phyloP scores from a whole-genome alignment of 2,888 invertebrate genomes.

The Rotaria sp. region DNA sequence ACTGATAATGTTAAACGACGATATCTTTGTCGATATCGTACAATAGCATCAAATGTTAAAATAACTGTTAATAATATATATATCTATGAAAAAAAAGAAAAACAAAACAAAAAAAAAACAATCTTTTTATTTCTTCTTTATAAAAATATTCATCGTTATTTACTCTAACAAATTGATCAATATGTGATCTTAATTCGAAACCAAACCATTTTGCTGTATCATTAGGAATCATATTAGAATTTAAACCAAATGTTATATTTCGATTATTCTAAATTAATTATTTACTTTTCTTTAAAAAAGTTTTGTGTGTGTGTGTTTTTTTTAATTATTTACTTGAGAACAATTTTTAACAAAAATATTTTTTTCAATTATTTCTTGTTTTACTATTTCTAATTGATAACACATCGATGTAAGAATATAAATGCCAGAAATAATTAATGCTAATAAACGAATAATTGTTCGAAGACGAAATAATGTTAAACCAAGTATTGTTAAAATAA shows the following conservation, averaged over 20 bases:
- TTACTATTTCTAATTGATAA: slow-evolving; percentile 25
- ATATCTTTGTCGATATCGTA: slow-evolving; percentile 19
- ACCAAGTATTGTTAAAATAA: not conserved
- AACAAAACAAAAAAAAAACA: not conserved
- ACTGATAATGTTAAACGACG: slow-evolving; percentile 15
- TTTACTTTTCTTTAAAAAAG: not conserved
- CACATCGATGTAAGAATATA: slow-evolving; percentile 18
- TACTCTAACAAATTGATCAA: not conserved
- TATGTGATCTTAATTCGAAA: not conserved
- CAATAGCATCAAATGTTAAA: not conserved
- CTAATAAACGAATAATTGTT: not conserved
- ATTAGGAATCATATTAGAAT: not conserved
- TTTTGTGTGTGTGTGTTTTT: not conserved
- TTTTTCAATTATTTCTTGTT: not conserved
- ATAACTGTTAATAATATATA: slow-evolving; percentile 22
- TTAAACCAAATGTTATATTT: no score
- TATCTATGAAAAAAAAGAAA: no score
- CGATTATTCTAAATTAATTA: not conserved
- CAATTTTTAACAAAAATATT: not conserved
- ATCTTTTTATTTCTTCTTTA: no score
- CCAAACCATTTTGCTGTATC: slow-evolving; percentile 27
- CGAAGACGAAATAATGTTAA: not conserved
- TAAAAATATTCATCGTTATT: not conserved
- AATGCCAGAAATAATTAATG: not conserved
- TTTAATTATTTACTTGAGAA: slow-evolving; percentile 36